Percentiles rank a stretch among this genome's conserved stretches.
These are phyloP conservation scores for Tolmerus cingulatus DNA, from an alignment of 2,888 invertebrate genomes.

Conservation along the genomic window DNA sequence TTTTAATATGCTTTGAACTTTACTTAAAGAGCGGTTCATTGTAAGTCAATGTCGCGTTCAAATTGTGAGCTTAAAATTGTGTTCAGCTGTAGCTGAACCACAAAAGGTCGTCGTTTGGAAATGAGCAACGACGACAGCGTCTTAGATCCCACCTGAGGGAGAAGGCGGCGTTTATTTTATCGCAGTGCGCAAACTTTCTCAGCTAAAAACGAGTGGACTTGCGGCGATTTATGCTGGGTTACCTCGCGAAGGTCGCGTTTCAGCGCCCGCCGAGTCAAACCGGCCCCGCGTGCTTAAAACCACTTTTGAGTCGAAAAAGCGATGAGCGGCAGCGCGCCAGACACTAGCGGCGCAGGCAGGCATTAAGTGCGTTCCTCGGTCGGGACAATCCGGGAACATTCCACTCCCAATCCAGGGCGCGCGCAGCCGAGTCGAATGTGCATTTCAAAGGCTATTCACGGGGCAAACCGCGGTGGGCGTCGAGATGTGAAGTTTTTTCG, in stretches of 20 bases:
- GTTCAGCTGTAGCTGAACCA: background rate
- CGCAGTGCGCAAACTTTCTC: background rate
- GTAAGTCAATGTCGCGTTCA: too few species aligned
- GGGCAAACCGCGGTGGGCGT: background rate
- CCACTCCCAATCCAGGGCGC: background rate
- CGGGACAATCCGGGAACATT: background rate
- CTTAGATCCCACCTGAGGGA: background rate
- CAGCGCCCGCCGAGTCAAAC: background rate
- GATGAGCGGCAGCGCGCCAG: background rate
- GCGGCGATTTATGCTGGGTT: background rate
- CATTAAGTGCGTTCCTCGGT: background rate
- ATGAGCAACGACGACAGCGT: background rate
- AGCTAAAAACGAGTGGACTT: background rate
- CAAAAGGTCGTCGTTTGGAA: background rate
- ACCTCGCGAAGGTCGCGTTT: background rate
- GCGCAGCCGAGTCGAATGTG: background rate
- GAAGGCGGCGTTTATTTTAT: background rate
- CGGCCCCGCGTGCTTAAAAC: background rate
- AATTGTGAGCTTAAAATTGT: too few species aligned
- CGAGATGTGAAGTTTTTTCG: background rate
- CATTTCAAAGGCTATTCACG: background rate
- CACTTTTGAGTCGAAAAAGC: background rate
- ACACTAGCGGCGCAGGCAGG: background rate
- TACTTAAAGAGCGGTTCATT: too few species aligned
- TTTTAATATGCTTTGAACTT: too few species aligned